Evolutionary conservation across 2,888 invertebrate genomes (phyloP).

Genomic region (Limnephilus auricula): DNA sequence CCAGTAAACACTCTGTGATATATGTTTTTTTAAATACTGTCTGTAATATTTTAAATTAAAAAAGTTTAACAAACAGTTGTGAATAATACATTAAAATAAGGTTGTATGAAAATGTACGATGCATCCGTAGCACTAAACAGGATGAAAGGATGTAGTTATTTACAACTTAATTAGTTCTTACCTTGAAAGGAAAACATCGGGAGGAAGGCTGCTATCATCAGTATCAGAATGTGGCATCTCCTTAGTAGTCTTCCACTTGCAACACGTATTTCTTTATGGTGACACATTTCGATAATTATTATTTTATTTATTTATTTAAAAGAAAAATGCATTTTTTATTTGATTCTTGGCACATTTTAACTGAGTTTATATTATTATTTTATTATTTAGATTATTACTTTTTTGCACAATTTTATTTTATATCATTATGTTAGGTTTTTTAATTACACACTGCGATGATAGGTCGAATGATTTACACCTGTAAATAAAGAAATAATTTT

Average conservation of each 20-base stretch:
- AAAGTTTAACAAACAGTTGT: no score
- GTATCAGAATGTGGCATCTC: constrained; percentile 56
- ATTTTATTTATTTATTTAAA: not conserved
- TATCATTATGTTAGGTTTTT: not conserved
- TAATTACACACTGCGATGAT: not conserved
- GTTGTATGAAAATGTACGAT: no score
- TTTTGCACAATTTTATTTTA: not conserved
- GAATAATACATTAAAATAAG: no score
- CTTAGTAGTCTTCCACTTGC: constrained; percentile 50
- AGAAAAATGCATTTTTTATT: not conserved
- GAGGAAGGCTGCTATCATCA: constrained; percentile 54
- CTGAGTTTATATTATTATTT: not conserved
- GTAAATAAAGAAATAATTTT: not conserved
- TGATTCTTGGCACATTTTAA: constrained; percentile 24
- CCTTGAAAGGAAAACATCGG: constrained; percentile 62
- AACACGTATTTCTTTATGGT: constrained; percentile 34
- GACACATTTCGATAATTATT: constrained; percentile 37
- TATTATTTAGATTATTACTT: no score
- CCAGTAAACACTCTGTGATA: not conserved
- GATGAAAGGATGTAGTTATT: not conserved
- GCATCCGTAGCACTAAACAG: not conserved
- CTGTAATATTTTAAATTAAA: no score
- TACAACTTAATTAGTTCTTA: constrained; percentile 41
- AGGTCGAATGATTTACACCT: not conserved
- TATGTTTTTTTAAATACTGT: not conserved